A percentile compares a stretch with the other conserved stretches of the same genome.
Evolutionary conservation across 2,888 invertebrate species (phyloP).

Genomic region (Parnassius glacialis): DNA sequence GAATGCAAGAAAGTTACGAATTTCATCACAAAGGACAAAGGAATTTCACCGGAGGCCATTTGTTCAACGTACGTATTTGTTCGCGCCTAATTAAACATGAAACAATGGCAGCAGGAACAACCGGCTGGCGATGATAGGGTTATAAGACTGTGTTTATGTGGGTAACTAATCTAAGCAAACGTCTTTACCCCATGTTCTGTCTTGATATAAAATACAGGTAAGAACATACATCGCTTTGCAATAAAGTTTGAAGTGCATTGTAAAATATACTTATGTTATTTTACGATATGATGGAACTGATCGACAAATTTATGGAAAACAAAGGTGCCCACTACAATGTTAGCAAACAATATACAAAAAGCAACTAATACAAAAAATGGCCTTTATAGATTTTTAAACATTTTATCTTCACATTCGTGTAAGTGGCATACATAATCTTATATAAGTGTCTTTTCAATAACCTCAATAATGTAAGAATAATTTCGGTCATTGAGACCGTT

Average conservation of each 20-base stretch:
- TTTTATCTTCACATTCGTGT: too few relatives aligned
- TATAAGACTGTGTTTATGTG: constrained; percentile 45
- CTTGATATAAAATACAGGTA: constrained; percentile 22
- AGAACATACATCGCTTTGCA: constrained; percentile 2
- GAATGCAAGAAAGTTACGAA: constrained; percentile 70
- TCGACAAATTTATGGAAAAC: too few relatives aligned
- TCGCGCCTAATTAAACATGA: constrained; percentile 78
- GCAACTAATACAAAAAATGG: too few relatives aligned
- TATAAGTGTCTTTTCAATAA: too few relatives aligned
- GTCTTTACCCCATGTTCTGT: constrained; percentile 19
- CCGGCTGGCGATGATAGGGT: constrained; percentile 50
- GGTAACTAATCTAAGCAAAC: constrained; percentile 28
- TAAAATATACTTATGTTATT: neutral
- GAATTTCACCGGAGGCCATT: constrained; percentile 66
- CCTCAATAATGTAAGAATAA: too few relatives aligned
- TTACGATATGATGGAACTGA: neutral
- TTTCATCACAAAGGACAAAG: constrained; percentile 74
- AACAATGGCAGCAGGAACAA: constrained; percentile 55
- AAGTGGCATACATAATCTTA: too few relatives aligned
- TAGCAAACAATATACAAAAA: too few relatives aligned
- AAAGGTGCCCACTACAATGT: too few relatives aligned
- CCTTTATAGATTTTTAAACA: too few relatives aligned
- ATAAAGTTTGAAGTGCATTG: constrained; percentile 2
- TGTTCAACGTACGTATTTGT: constrained; percentile 72
- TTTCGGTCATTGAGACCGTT: too few relatives aligned